Conservation (phyloP, 2,113 vertebrate genomes). For the Puntigrus tetrazona region DNA sequence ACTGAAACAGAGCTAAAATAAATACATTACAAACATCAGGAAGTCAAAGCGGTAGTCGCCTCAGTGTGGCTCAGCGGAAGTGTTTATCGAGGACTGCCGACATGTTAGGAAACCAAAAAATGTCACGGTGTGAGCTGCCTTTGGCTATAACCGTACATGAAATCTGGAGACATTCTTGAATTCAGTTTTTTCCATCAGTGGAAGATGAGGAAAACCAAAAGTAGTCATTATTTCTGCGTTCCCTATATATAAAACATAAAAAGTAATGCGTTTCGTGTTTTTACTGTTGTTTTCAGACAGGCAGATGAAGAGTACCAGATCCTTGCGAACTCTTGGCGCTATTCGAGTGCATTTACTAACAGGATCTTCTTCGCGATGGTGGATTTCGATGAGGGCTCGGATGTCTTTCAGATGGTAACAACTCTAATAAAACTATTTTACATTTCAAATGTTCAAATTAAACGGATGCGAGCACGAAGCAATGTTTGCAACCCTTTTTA, state of each 20-base stretch:
- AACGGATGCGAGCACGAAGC: background rate
- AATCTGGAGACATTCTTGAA: no score
- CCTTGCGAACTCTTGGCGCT: conserved; percentile 96
- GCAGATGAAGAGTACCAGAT: conserved; percentile 97
- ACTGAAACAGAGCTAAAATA: no score
- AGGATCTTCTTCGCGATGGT: conserved; percentile 94
- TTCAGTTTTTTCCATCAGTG: background rate
- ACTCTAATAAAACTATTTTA: background rate
- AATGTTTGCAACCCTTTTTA: background rate
- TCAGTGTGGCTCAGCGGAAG: no score
- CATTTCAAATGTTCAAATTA: background rate
- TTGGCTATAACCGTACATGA: no score
- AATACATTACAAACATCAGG: no score
- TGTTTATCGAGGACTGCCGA: no score
- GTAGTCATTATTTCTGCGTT: background rate
- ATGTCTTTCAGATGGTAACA: conserved; percentile 97
- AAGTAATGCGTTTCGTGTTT: background rate
- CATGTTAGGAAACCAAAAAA: no score
- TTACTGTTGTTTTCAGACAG: conserved; percentile 77
- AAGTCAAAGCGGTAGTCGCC: no score
- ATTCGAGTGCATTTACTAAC: conserved; percentile 94
- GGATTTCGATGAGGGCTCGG: conserved; percentile 97
- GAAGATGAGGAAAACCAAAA: background rate
- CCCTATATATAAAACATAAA: background rate
- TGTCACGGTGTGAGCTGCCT: no score